Evolutionary conservation across 2,113 vertebrate species (phyloP), one percentile per base, ranked within the genome.

Genomic region (Puntigrus tetrazona): DNA sequence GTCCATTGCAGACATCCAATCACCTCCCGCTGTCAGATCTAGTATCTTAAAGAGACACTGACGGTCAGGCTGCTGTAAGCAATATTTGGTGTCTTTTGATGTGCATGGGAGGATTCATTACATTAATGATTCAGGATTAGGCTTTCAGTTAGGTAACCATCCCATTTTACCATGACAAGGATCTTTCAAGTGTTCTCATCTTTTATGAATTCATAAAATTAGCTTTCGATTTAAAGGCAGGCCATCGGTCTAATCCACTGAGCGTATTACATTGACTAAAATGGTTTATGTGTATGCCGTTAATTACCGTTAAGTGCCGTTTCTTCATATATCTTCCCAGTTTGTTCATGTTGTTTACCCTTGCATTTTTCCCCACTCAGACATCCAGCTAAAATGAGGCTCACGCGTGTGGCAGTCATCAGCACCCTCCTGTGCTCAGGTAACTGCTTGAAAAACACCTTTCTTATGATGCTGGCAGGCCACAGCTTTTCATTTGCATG

Each of bases 401-500:
- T 67, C 7, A 10, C 59, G 6, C 14, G n/a, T 11, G 31, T 83
- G 52, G 84, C 75, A 27, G 79, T 85, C 29, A 29, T 87, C 29
- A 73, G 52, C 34, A 34, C 55, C 45, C 52, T 87, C 18, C 6
- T 85, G 41, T 83, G 74, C 25, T 82, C 86, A 83, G 86, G 86
- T 87, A 73, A 85, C 9, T 55, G 9, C n/a, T 22, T 25, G 18
- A 36, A 16, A n/a, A n/a, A 63, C 22, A n/a, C 20, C n/a, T 57
- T 57, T 78, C 50, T n/a, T 38, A 50, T 3, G 29, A 18, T 27
- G 22, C 27, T 18, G 34, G 22, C 4, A 43, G 36, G 1, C n/a
- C 29, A n/a, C 41, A 36, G 6, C 25, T 22, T 79, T 63, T 45
- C 4, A 41, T 61, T 65, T 31, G 10, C 41, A 22, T 27, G 29